Conservation (phyloP, 2,888 invertebrate species). For the Caenorhabditis wallacei region DNA sequence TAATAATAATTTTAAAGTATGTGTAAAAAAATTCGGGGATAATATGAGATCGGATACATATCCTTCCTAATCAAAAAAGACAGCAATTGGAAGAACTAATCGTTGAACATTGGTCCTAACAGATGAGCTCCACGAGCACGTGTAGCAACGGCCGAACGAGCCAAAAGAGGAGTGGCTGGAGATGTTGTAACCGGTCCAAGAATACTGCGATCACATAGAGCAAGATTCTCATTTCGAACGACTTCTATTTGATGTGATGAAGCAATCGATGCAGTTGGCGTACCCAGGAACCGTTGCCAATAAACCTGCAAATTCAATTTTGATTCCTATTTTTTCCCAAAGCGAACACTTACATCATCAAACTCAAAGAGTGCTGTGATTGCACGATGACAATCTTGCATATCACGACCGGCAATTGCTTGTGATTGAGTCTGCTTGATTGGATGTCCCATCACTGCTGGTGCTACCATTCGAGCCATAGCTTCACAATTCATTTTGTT, state of each 20-base stretch:
- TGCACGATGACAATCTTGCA: constrained; percentile 67
- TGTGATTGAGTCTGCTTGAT: constrained; percentile 40
- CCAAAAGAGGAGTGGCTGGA: constrained; percentile 58
- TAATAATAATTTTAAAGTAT: constrained; percentile 15
- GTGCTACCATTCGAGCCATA: constrained; percentile 93
- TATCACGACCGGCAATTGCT: constrained; percentile 59
- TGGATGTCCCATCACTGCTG: constrained; percentile 89
- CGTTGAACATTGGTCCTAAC: constrained; percentile 50
- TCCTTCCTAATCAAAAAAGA: background rate
- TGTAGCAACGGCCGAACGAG: constrained; percentile 38
- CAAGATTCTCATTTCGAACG: constrained; percentile 40
- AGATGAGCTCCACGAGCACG: constrained; percentile 41
- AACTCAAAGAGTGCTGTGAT: constrained; percentile 72
- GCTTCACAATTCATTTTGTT: constrained; percentile 95
- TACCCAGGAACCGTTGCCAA: constrained; percentile 72
- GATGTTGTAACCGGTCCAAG: constrained; percentile 70
- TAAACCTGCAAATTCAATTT: constrained; percentile 64
- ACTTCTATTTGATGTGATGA: constrained; percentile 36
- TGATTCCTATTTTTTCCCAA: too few relatives aligned
- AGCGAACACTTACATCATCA: constrained; percentile 67
- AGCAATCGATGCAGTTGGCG: constrained; percentile 21
- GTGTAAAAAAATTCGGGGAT: background rate
- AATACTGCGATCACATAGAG: constrained; percentile 67
- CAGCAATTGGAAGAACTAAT: constrained; percentile 3
- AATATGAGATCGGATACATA: constrained; percentile 22